Evolutionary conservation across 2,113 vertebrate species (phyloP).

Genomic region (Bos taurus): DNA sequence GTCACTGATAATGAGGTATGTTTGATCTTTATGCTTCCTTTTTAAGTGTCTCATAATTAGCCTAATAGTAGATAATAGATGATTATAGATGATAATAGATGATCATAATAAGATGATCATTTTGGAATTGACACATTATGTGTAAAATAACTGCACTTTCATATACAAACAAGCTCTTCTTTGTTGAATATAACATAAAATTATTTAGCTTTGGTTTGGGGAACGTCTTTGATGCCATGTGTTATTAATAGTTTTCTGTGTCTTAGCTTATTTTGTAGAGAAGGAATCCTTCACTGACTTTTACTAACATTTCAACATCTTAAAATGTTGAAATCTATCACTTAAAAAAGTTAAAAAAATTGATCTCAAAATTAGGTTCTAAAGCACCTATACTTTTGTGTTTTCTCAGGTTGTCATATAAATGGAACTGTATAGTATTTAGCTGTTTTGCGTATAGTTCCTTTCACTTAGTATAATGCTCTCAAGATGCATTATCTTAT

Average conservation of each 20-base stretch:
- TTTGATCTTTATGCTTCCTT: slow-evolving; percentile 72
- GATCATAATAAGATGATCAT: slow-evolving; percentile 46
- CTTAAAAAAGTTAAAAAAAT: neutral
- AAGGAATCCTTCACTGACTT: neutral
- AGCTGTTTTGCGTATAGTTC: neutral
- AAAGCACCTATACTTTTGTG: neutral
- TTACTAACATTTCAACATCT: neutral
- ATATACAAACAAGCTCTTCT: neutral
- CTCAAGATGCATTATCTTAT: neutral
- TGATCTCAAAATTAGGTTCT: neutral
- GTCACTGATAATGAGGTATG: slow-evolving; percentile 57
- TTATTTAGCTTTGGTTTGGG: neutral
- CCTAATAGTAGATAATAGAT: neutral
- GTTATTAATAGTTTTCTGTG: neutral
- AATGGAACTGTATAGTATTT: neutral
- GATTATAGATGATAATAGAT: neutral
- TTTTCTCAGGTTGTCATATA: neutral
- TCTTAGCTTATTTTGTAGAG: neutral
- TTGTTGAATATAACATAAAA: neutral
- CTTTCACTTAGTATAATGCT: neutral
- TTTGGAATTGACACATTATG: neutral
- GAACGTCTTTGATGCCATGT: neutral
- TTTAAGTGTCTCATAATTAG: slow-evolving; percentile 63
- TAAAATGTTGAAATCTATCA: neutral
- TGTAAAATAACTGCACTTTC: neutral